Evolutionary conservation across 2,888 invertebrate genomes (phyloP), one percentile per base, ranked within the genome.

Genomic region (Spilarctia lutea): DNA sequence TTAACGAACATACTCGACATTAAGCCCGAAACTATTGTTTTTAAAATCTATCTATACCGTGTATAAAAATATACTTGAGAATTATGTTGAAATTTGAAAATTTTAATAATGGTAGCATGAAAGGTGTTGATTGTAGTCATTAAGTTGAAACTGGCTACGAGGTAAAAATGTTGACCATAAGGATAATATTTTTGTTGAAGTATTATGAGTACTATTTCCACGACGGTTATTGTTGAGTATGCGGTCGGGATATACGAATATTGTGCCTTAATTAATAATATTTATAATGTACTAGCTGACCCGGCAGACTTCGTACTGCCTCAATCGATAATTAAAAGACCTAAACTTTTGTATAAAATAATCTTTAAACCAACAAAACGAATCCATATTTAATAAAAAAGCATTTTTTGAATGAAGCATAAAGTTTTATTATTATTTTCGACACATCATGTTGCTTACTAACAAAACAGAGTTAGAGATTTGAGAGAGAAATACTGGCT

Each of bases 1-100:
- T 60, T 56, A 65, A 68, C 20, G 76, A 79, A 48, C 82, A 81
- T n/a, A 56, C 56, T 71, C 42, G 8, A 2, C 76, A 79, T 74
- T 67, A 33, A n/a, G 4, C 42, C 18, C 10, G 4, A 42, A n/a
- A 66, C 4, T 1, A 66, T 66, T 39, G 24, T 11, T 11, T 11
- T 56, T 56, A 56, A 52, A 24, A 52, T 24, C 8, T 52, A 20
- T 24, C 20, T 20, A 52, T 24, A 24, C 52, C 8, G 20, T 52
- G 2, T 24, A 52, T n/a, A n/a, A 48, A 18, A 3, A 48, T 48
- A 6, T 48, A 48, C 6, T 45, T 16, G 16, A 45, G 45, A 45
- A 45, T 16, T 13, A 45, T 16, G 13, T 45, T 45, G 45, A 45
- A 16, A 45, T 45, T 2, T 48, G 20, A 18, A 48, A 48, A 20